Base-by-base conservation (phyloP, 1,140 invertebrate species). In the Drosophila albomicans region DNA sequence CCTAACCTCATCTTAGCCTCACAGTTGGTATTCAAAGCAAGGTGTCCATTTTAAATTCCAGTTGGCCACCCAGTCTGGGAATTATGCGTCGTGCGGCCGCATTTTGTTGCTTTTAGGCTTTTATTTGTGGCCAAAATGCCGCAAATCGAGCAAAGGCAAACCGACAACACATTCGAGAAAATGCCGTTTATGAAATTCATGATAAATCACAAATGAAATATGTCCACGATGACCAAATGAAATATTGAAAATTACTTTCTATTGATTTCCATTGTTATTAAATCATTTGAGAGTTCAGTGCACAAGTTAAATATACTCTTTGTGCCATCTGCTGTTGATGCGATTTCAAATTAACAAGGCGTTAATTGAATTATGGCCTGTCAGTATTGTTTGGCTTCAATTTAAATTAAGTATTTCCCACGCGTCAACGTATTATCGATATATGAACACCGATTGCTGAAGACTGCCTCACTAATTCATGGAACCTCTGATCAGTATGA, bases 61-160 rank as follows among this genome's bases (percentile, higher is more conserved):
- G 49, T 15, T 49, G 59, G 38, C 70, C 69, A 61, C 78, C 78
- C 78, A 54, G 75, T 80, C 70, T 80, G 78, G 78, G 75, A 80
- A 82, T 82, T 82, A 72, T 75, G 71, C 67, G 75, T 66, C 66
- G 72, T 61, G 57, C 66, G 71, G 74, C 71, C 69, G 54, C 70
- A 78, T 57, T 80, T 80, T 75, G 75, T 75, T 73, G 63, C 58
- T 54, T 69, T 64, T 58, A 54, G 63, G 62, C 75, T 52, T 78
- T 74, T 56, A 73, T 67, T 67, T 80, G 75, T 76, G 75, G 61
- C 64, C 59, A 69, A 75, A 57, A 76, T 61, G 54, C 61, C 46
- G 61, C 61, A 67, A 74, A 80, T 78, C 64, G 69, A 74, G 58
- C 57, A 57, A 66, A 54, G 45, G 30, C 46, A 72, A 65, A 64